Evolutionary conservation across 2,888 invertebrate genomes (phyloP).

Genomic region (Rotaria socialis): DNA sequence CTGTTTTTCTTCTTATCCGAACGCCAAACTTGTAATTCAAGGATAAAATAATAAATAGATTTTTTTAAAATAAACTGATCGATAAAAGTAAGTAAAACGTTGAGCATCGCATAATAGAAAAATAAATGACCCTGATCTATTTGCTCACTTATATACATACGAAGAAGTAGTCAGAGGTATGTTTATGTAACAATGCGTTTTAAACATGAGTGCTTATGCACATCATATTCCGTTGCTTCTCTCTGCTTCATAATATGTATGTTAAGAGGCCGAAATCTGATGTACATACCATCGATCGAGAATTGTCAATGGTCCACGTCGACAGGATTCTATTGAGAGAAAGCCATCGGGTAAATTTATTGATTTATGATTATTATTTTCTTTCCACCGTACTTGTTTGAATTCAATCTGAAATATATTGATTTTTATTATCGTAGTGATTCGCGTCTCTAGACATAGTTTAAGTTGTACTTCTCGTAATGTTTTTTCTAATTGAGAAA

Average conservation of each 20-base stretch:
- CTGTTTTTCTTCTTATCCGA: neutral
- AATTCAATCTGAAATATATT: neutral
- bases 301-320: constrained; percentile 6
- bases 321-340: neutral
- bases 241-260: neutral
- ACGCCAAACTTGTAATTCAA: neutral
- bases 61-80: neutral
- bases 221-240: neutral
- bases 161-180: neutral
- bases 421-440: no score
- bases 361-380: neutral
- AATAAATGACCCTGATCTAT: neutral
- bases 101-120: neutral
- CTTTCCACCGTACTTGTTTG: constrained; percentile 24
- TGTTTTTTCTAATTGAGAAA: constrained; percentile 10
- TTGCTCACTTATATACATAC: neutral
- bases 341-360: constrained; percentile 7
- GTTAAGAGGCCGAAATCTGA: neutral
- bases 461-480: neutral
- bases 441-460: neutral
- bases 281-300: constrained; percentile 32
- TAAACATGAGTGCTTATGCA: neutral
- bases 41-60: neutral
- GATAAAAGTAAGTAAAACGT: neutral
- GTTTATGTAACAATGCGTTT: constrained; percentile 15